Conservation (phyloP, 2,113 vertebrate genomes). For the Stegostoma tigrinum region DNA sequence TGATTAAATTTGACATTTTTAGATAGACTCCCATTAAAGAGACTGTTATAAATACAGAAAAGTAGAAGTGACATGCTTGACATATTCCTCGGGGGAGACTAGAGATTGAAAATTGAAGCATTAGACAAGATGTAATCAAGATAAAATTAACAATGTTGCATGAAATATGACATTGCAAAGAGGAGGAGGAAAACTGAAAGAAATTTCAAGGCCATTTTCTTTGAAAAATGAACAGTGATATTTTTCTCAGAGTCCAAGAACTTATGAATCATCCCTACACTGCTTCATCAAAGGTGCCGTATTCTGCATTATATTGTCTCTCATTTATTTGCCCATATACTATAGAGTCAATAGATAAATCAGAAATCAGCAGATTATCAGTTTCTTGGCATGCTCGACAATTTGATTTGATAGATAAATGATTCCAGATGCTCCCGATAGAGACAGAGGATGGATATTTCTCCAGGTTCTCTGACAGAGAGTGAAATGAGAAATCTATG, state of each 20-base stretch:
- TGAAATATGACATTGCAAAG: neutral
- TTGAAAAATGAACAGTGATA: neutral
- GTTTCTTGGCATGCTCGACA: neutral
- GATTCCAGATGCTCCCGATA: neutral
- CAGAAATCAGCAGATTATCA: neutral
- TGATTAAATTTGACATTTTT: conserved; percentile 24
- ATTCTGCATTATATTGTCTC: neutral
- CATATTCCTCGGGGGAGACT: neutral
- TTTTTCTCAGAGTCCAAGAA: neutral
- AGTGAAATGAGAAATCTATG: neutral
- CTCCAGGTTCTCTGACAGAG: neutral
- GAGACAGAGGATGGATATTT: neutral
- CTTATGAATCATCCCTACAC: neutral
- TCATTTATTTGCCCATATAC: neutral
- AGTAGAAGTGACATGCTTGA: neutral
- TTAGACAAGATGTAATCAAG: conserved; percentile 21
- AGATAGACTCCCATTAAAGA: conserved; percentile 13
- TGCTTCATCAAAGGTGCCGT: neutral
- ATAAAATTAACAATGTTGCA: conserved; percentile 6
- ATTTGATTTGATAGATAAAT: neutral
- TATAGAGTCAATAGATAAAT: neutral
- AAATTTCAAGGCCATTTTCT: neutral
- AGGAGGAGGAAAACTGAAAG: neutral
- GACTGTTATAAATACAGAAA: neutral
- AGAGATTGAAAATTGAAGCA: neutral